A percentile compares a stretch with the other conserved stretches of the same genome.
Evolutionary conservation across 2,888 invertebrate genomes (phyloP).

Genomic region (Sinohyriopsis cumingii): DNA sequence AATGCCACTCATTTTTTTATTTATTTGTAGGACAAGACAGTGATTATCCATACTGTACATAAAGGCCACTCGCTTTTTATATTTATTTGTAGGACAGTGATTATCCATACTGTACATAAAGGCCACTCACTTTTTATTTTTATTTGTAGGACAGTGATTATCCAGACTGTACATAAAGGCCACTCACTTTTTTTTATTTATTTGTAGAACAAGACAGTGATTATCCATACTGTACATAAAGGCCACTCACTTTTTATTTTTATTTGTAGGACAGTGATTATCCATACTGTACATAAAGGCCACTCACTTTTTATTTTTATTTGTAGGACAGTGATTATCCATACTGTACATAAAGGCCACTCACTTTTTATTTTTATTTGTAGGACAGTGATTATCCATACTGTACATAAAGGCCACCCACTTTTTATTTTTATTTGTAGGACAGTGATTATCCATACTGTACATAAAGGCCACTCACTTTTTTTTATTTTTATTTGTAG

Average conservation of each 20-base stretch:
- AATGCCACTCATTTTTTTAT: background rate
- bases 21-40: constrained; percentile 76
- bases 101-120: constrained; percentile 78
- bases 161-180: constrained; percentile 78
- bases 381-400: constrained; percentile 79
- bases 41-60: constrained; percentile 78
- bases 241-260: no score
- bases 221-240: no score
- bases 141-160: constrained; percentile 77
- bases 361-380: no score
- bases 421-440: no score
- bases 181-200: constrained; percentile 70
- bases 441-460: no score
- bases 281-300: no score
- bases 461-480: no score
- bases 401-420: constrained; percentile 77
- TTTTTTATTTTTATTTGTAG: constrained; percentile 66
- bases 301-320: no score
- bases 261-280: no score
- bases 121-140: constrained; percentile 73
- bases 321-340: no score
- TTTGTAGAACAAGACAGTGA: constrained; percentile 77
- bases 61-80: constrained; percentile 75
- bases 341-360: no score
- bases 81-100: constrained; percentile 76